Percentiles rank a stretch among this genome's conserved stretches.
These are phyloP conservation scores for Apteryx owenii DNA, from an alignment of 2,113 vertebrate species.

Conservation along the genomic window DNA sequence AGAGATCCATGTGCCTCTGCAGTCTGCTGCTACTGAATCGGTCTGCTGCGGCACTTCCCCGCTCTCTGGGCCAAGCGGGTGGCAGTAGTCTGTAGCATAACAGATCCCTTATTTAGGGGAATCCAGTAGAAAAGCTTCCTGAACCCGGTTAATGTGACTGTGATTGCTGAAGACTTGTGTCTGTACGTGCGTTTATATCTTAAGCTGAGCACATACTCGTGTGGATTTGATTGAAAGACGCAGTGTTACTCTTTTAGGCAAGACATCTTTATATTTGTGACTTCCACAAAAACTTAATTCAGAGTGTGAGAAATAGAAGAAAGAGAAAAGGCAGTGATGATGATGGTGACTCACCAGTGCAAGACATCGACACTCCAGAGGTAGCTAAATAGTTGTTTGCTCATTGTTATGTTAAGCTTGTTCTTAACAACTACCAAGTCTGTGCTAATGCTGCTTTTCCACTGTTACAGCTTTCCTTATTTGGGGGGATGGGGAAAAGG, in stretches of 20 bases:
- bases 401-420: background rate
- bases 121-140: background rate
- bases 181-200: rapidly evolving
- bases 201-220: too few species aligned
- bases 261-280: conserved; percentile 87
- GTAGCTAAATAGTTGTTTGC: conserved; percentile 53
- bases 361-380: conserved; percentile 85
- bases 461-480: background rate
- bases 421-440: rapidly evolving
- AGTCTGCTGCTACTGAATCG: background rate
- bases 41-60: background rate
- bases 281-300: conserved; percentile 87
- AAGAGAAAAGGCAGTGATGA: conserved; percentile 88
- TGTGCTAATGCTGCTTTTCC: rapidly evolving
- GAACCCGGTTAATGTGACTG: background rate
- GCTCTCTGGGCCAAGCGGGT: background rate
- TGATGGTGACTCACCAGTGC: conserved; percentile 85
- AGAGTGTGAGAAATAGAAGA: conserved; percentile 85
- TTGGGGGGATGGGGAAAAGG: rapidly evolving
- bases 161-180: background rate
- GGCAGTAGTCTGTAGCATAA: background rate
- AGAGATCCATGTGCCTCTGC: background rate
- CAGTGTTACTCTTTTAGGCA: conserved; percentile 72
- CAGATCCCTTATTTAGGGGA: background rate
- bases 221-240: background rate